A percentile compares a stretch with the other conserved stretches of the same genome.
Evolutionary conservation across 1,140 invertebrate species (phyloP).

Genomic region (Drosophila saltans): DNA sequence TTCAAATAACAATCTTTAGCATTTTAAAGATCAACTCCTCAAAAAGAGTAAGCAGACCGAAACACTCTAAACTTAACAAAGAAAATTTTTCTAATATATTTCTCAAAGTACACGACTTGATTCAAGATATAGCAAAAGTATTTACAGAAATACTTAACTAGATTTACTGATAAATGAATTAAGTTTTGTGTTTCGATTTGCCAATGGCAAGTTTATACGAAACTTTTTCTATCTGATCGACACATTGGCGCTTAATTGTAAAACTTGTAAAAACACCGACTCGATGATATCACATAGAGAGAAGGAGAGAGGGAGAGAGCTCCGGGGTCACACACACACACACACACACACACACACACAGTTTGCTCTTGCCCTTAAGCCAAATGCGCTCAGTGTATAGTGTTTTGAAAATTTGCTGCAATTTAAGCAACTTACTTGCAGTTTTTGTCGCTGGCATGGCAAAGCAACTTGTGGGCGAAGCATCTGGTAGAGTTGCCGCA

Average conservation of each 20-base stretch:
- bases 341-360: constrained; percentile 22
- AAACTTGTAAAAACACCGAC: constrained; percentile 12
- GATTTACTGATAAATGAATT: background rate
- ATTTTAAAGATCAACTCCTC: too few species aligned
- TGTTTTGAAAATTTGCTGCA: constrained; percentile 59
- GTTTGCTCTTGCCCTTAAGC: constrained; percentile 7
- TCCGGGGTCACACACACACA: constrained; percentile 28
- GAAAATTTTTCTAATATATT: too few species aligned
- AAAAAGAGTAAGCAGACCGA: too few species aligned
- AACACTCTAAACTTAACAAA: too few species aligned
- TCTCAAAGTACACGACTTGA: too few species aligned
- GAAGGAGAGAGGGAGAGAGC: background rate
- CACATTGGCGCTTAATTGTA: constrained; percentile 6
- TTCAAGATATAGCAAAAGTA: too few species aligned
- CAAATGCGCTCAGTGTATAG: constrained; percentile 62
- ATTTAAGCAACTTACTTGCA: constrained; percentile 80
- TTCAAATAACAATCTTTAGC: too few species aligned
- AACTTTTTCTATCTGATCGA: constrained; percentile 47
- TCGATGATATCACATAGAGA: background rate
- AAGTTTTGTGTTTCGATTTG: background rate
- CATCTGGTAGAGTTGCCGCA: constrained; percentile 58
- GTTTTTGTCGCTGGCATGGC: constrained; percentile 68
- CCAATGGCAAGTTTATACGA: background rate
- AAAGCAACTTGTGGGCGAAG: constrained; percentile 28
- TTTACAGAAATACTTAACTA: too few species aligned